Percentiles rank a stretch among this genome's conserved stretches.
Evolutionary conservation across 2,888 invertebrate genomes (phyloP).

Genomic region (Lasioglossum malachurum): DNA sequence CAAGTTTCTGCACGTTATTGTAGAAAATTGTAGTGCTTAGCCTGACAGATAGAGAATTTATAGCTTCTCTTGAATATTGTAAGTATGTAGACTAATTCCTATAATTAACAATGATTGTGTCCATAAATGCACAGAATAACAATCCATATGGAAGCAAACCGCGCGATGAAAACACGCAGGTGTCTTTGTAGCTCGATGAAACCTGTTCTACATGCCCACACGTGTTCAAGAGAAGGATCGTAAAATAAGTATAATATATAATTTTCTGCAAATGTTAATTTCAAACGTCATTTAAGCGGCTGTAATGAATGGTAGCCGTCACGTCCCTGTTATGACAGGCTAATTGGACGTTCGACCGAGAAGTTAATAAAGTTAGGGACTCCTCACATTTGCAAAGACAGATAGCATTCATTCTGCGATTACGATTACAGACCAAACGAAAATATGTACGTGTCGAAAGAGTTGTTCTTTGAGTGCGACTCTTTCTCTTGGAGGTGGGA

Average conservation of each 20-base stretch:
- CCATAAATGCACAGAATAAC: too few relatives aligned
- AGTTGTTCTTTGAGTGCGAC: not conserved
- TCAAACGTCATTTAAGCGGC: not conserved
- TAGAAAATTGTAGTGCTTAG: too few relatives aligned
- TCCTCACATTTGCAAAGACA: not conserved
- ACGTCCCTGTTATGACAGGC: rapidly evolving
- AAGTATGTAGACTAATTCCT: too few relatives aligned
- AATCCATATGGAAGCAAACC: too few relatives aligned
- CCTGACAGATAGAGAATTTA: too few relatives aligned
- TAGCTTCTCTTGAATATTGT: too few relatives aligned
- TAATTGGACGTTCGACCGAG: not conserved
- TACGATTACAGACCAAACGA: not conserved
- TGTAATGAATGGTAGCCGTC: not conserved
- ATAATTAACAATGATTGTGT: too few relatives aligned
- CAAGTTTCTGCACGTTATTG: too few relatives aligned
- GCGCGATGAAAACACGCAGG: too few relatives aligned
- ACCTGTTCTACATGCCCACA: not conserved
- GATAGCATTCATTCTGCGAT: not conserved
- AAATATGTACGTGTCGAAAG: not conserved
- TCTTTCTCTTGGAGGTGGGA: not conserved
- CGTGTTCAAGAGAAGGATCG: too few relatives aligned
- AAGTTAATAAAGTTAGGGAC: not conserved
- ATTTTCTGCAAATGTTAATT: not conserved
- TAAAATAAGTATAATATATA: not conserved
- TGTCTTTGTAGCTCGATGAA: not conserved